Evolutionary conservation across 2,797 vertebrate species (phyloP), one percentile per base, ranked within the genome.

Genomic region (Miichthys miiuy): DNA sequence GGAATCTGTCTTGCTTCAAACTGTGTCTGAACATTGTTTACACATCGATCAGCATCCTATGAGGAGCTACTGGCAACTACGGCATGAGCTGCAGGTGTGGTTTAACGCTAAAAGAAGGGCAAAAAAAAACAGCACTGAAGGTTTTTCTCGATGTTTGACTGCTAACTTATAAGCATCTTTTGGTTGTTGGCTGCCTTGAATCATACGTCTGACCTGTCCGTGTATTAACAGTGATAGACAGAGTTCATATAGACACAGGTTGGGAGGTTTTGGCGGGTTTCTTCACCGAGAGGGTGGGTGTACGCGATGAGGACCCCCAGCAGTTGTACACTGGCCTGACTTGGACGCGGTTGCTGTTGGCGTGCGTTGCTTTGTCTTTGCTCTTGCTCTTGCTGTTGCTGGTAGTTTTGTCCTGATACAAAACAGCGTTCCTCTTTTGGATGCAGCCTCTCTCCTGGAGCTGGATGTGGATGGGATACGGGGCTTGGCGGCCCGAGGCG

Each of bases 391-490:
- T 81, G 48, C 4, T 72, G 21, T 69, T 85, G 48, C 56, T 64
- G 18, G 25, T 41, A 23, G 14, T 54, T 51, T 17, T 75, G 20
- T 74, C 76, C 48, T 55, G 63, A 41, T 81, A 71, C 46, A 20
- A 34, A 18, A 3, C 30, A 25, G 61, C 42, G 4, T 3, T 55
- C 61, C 41, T 82, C 56, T 64, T 80, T 2, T 30, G 62, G 10
- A 20, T 0, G 2, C 8, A 2, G 38, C 18, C 27, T 66, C 82
- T 80, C 0, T 94, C 93, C 77, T 92, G 89, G 8, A 94, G 90
- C 86, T 94, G 92, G 9, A 94, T 94, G 68, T 94, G 90, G 69
- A 95, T 93, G 70, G 87, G 88, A 20, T 82, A 42, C 0, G 64
- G 78, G 16, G 63, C 72, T 3, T 68, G 84, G 44, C 57, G 68